Percentiles rank a stretch among this genome's conserved stretches.
phyloP scores from a whole-genome alignment of 1,140 invertebrate genomes.

The Phortica variegata region DNA sequence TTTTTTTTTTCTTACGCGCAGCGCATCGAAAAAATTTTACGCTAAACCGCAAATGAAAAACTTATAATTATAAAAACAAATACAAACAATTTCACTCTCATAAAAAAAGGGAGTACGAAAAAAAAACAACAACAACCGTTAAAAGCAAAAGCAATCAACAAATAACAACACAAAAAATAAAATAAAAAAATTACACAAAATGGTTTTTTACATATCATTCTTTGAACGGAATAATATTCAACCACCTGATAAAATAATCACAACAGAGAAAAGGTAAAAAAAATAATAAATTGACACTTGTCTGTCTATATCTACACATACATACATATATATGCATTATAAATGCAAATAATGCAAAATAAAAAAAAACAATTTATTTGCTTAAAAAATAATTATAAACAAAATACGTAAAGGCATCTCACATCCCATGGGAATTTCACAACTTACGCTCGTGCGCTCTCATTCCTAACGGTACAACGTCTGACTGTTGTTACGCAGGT shows the following conservation, averaged over 20 bases:
- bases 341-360: no score
- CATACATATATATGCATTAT: no score
- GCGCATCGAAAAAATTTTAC: no score
- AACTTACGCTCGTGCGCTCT: no score
- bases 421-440: no score
- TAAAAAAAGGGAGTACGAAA: constrained; percentile 44
- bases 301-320: no score
- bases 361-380: no score
- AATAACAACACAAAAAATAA: constrained; percentile 43
- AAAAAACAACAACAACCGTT: constrained; percentile 10
- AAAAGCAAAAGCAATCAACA: constrained; percentile 25
- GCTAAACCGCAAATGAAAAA: constrained; percentile 33
- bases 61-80: constrained; percentile 31
- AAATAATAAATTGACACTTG: no score
- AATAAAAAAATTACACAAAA: constrained; percentile 18
- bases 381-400: constrained; percentile 6
- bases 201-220: constrained; percentile 52
- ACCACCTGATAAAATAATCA: constrained; percentile 47
- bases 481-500: constrained; percentile 17
- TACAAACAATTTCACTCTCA: not conserved
- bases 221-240: constrained; percentile 42
- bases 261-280: constrained; percentile 46
- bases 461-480: constrained; percentile 24
- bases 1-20: constrained; percentile 7
- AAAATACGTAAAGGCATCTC: no score